Percentiles rank a stretch among this genome's conserved stretches.
These are phyloP conservation scores for Eudorcas thomsonii DNA, from an alignment of 2,113 vertebrate genomes.

Conservation along the genomic window DNA sequence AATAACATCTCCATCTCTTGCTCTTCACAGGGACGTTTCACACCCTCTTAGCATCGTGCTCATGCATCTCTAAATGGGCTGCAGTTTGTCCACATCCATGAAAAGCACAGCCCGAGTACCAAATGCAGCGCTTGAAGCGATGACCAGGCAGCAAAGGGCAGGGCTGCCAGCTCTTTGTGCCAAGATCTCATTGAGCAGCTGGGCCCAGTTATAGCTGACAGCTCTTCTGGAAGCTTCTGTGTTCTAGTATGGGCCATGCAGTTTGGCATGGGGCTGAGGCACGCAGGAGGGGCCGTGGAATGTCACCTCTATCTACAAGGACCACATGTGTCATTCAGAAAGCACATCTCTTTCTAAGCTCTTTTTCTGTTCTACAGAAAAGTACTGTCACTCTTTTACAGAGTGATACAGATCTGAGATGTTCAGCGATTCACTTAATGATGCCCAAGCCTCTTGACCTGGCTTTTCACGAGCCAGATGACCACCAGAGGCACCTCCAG, in stretches of 20 bases:
- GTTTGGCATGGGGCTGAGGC: neutral
- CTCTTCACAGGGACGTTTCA: neutral
- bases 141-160: neutral
- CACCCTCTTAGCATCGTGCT: neutral
- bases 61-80: neutral
- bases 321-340: neutral
- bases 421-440: neutral
- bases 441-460: neutral
- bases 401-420: neutral
- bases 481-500: neutral
- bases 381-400: neutral
- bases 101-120: neutral
- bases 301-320: neutral
- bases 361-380: neutral
- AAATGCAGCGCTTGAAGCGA: neutral
- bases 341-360: neutral
- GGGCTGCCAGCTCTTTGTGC: neutral
- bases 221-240: constrained; percentile 32
- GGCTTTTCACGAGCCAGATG: neutral
- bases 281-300: fast-evolving
- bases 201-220: neutral
- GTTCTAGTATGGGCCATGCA: neutral
- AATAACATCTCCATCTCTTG: neutral
- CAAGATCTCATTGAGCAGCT: neutral
- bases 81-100: neutral